These are phyloP conservation scores for Larimichthys crocea DNA, from an alignment of 2,113 vertebrate species.

Conservation along the genomic window DNA sequence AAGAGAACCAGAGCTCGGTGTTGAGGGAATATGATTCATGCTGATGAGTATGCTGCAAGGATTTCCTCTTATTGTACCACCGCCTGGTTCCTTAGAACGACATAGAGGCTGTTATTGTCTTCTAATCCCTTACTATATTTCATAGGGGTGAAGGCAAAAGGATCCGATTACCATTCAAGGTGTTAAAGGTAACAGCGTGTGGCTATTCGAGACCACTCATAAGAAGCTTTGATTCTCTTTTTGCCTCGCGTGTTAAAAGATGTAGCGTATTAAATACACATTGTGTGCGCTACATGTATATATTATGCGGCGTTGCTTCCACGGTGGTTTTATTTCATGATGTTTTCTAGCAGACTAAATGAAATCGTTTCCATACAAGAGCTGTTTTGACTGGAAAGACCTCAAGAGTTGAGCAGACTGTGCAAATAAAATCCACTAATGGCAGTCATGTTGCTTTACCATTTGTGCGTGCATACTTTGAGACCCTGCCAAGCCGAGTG, in stretches of 20 bases:
- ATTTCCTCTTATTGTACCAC: conserved; percentile 25
- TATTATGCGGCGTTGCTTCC: neutral
- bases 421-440: conserved; percentile 35
- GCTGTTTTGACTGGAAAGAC: conserved; percentile 29
- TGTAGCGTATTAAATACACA: neutral
- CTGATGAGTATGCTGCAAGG: neutral
- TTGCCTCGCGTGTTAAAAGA: neutral
- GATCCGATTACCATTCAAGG: conserved; percentile 14
- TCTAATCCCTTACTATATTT: neutral
- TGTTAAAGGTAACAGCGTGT: neutral
- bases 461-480: conserved; percentile 50
- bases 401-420: conserved; percentile 13
- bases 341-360: conserved; percentile 17
- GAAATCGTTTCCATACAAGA: conserved; percentile 15
- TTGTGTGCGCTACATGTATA: neutral
- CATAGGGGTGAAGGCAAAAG: conserved; percentile 1
- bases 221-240: neutral
- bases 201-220: too few species aligned
- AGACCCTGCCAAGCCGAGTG: conserved; percentile 41
- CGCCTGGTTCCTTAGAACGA: neutral
- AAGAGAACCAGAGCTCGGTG: neutral
- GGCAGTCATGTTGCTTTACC: conserved; percentile 50
- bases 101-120: conserved; percentile 12
- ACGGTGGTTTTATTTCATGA: conserved; percentile 5
- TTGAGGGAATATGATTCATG: neutral